A percentile compares a stretch with the other conserved stretches of the same genome.
phyloP scores from a whole-genome alignment of 2,113 vertebrate species.

The Phaethornis superciliosus region DNA sequence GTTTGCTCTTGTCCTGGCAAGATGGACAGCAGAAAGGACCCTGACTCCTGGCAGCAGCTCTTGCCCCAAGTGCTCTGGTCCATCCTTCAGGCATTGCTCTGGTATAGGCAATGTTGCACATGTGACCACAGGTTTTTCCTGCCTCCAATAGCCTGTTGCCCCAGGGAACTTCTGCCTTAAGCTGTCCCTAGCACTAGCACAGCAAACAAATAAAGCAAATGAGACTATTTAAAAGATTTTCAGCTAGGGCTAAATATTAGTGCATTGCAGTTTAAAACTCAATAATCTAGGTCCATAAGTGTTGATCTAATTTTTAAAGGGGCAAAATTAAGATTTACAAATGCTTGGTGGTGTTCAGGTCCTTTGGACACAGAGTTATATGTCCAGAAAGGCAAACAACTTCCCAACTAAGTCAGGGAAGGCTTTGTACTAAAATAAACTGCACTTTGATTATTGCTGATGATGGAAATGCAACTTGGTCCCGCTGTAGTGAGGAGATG shows the following conservation, averaged over 20 bases:
- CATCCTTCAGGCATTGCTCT: fast-evolving
- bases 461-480: neutral
- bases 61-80: neutral
- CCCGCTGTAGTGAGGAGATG: neutral
- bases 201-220: neutral
- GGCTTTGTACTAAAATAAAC: slow-evolving; percentile 9
- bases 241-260: neutral
- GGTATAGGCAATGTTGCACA: neutral
- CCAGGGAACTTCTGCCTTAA: neutral
- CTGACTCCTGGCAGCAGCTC: neutral
- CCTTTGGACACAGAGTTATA: neutral
- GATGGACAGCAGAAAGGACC: neutral
- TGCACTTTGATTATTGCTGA: neutral
- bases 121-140: fast-evolving
- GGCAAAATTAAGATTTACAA: neutral
- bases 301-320: neutral
- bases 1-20: neutral
- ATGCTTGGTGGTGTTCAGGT: neutral
- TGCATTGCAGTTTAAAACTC: neutral
- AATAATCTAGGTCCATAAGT: neutral
- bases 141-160: neutral
- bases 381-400: neutral
- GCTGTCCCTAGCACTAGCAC: neutral
- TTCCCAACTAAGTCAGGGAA: neutral
- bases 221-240: neutral